A percentile compares a stretch with the other conserved stretches of the same genome.
phyloP scores from a whole-genome alignment of 2,113 vertebrate species.

The Amazona vittata region DNA sequence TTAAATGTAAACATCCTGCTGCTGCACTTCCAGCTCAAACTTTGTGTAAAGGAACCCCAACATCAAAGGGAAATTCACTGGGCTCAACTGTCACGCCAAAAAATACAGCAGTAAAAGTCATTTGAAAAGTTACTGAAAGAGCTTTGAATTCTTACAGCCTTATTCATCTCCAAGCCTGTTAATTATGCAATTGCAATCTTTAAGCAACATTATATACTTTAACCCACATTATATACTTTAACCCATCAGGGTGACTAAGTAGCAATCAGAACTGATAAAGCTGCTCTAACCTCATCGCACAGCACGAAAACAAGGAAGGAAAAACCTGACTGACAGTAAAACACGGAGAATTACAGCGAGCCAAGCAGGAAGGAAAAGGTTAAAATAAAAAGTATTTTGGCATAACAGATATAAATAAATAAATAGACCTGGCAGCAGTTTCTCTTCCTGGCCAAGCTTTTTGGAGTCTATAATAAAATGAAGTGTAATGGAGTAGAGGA shows the following conservation, averaged over 20 bases:
- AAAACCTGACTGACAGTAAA: not conserved
- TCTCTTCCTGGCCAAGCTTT: constrained; percentile 32
- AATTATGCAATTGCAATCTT: constrained; percentile 40
- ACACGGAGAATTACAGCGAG: not conserved
- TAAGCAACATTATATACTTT: constrained; percentile 29
- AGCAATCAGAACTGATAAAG: constrained; percentile 17
- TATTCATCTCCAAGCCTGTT: not conserved
- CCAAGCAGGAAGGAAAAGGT: not conserved
- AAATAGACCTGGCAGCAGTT: constrained; percentile 13
- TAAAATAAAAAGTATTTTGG: constrained; percentile 32
- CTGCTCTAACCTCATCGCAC: not conserved
- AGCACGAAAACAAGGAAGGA: not conserved
- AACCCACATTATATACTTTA: constrained; percentile 34
- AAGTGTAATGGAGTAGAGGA: constrained; percentile 39
- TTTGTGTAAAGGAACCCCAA: not conserved
- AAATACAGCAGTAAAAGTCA: constrained; percentile 9
- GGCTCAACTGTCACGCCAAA: not conserved
- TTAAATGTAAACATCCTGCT: constrained; percentile 27
- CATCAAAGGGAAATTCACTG: not conserved
- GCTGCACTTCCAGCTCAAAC: not conserved
- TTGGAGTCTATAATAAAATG: constrained; percentile 62
- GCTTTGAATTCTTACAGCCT: constrained; percentile 8
- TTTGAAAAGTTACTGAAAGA: constrained; percentile 20
- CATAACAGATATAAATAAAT: constrained; percentile 26
- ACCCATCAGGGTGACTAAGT: constrained; percentile 2